A percentile compares a stretch with the other conserved stretches of the same genome.
Conservation (phyloP, 2,113 vertebrate genomes). For the Callorhinus ursinus region DNA sequence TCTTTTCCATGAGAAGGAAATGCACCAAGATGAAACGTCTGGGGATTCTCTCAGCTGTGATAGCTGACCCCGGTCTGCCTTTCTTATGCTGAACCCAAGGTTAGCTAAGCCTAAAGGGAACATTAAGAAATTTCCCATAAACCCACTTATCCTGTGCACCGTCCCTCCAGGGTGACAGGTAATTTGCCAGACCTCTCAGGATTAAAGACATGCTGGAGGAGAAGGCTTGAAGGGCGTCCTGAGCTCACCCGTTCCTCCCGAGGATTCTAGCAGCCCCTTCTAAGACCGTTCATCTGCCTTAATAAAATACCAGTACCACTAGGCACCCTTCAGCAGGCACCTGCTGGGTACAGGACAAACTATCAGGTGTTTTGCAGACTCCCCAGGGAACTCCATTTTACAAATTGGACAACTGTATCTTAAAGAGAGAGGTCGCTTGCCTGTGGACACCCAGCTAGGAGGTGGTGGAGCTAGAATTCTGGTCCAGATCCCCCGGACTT, state of each 20-base stretch:
- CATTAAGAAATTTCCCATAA: background rate
- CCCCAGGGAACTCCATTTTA: background rate
- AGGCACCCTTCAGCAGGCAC: background rate
- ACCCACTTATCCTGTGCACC: background rate
- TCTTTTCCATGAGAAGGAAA: background rate
- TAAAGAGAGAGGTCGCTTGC: background rate
- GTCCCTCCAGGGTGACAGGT: background rate
- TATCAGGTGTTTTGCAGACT: background rate
- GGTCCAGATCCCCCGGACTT: background rate
- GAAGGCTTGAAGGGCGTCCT: background rate
- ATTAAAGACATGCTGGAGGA: background rate
- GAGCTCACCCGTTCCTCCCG: background rate
- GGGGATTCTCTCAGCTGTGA: background rate
- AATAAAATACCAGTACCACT: background rate
- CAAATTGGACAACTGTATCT: background rate
- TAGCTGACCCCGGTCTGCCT: background rate
- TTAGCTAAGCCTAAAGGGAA: background rate
- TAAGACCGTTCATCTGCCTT: background rate
- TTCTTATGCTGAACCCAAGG: background rate
- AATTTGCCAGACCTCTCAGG: background rate
- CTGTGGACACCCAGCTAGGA: background rate
- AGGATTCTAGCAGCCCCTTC: background rate
- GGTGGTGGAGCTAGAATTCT: background rate
- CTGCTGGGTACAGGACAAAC: rapidly evolving
- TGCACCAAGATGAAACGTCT: background rate